phyloP scores from a whole-genome alignment of 2,888 invertebrate genomes.

The Synanthedon andrenaeformis region DNA sequence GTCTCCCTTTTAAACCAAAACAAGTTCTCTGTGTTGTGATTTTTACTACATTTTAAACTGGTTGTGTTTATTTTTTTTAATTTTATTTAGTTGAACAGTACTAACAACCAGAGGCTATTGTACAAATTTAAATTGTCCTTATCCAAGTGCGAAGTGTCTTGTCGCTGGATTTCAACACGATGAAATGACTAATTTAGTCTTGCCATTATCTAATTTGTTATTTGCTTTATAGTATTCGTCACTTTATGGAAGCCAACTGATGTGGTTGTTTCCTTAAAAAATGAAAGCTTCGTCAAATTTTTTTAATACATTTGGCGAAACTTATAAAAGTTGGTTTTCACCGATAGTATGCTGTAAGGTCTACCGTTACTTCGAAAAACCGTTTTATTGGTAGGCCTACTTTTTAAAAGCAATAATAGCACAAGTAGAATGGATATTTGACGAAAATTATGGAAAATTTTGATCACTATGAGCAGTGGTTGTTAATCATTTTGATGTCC shows the following conservation, averaged over 20 bases:
- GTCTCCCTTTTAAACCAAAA: no score
- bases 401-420: no score
- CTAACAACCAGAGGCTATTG: constrained; percentile 51
- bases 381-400: no score
- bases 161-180: neutral
- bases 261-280: constrained; percentile 39
- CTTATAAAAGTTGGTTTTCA: no score
- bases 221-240: constrained; percentile 52
- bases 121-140: constrained; percentile 41
- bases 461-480: no score
- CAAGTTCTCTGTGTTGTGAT: no score
- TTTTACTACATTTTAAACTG: constrained; percentile 2
- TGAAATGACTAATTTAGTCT: constrained; percentile 37
- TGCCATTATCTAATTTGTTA: constrained; percentile 61
- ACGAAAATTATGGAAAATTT: no score
- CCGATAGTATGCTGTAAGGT: no score
- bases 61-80: constrained; percentile 22
- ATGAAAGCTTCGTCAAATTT: constrained; percentile 17
- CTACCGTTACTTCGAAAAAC: no score
- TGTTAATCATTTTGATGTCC: no score
- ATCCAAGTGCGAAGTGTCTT: constrained; percentile 10
- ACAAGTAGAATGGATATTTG: no score
- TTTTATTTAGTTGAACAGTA: constrained; percentile 43
- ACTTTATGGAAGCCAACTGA: constrained; percentile 21
- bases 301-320: no score